phyloP scores from a whole-genome alignment of 1,140 invertebrate species.

The Panulirus ornatus region DNA sequence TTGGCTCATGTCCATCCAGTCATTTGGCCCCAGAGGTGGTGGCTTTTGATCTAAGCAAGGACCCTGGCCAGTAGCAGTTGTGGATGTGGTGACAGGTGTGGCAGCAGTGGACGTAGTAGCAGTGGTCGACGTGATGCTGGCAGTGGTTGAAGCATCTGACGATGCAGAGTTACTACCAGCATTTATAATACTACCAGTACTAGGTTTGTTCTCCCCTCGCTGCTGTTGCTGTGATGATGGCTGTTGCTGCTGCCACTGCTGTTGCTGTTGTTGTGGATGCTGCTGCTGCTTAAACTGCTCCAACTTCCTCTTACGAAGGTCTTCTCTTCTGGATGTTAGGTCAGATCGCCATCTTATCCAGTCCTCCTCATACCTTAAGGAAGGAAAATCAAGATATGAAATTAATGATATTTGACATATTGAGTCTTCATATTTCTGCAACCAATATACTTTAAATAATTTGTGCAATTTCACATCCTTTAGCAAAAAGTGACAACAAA shows the following conservation, averaged over 20 bases:
- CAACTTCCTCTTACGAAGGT: slow-evolving; percentile 46
- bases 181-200: not conserved
- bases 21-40: not conserved
- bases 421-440: too few species aligned
- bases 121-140: not conserved
- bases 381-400: not conserved
- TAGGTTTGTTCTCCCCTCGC: not conserved
- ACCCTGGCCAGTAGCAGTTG: not conserved
- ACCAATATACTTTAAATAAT: too few species aligned
- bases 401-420: too few species aligned
- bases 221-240: not conserved
- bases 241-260: not conserved
- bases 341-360: slow-evolving; percentile 59
- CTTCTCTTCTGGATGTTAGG: slow-evolving; percentile 34
- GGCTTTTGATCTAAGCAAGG: not conserved
- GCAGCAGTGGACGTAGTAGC: not conserved
- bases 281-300: slow-evolving; percentile 36
- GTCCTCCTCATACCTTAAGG: slow-evolving; percentile 56
- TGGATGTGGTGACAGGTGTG: not conserved
- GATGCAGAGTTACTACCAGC: too few species aligned
- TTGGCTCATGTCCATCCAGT: not conserved
- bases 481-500: too few species aligned
- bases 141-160: not conserved
- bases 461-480: too few species aligned
- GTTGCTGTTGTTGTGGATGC: not conserved